Conservation (phyloP, 92 coral and sea anemone species). For the Plumapathes pennacea region DNA sequence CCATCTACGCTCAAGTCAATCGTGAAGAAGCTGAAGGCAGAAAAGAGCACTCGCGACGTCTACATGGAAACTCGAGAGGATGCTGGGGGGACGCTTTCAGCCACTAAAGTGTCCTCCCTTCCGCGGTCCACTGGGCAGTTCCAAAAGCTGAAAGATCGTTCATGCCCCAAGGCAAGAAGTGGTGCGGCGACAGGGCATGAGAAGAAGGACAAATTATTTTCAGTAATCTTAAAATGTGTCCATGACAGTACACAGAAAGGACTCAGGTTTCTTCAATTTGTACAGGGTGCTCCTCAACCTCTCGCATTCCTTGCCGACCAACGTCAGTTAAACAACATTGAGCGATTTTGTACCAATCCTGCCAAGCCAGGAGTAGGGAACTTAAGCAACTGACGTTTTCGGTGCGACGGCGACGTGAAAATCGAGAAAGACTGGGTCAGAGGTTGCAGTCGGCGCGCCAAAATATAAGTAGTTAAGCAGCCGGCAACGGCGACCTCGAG, state of each 20-base stretch:
- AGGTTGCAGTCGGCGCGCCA: too few relatives aligned
- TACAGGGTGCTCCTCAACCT: conserved; percentile 24
- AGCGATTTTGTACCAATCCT: conserved; percentile 17
- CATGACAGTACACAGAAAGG: conserved; percentile 5
- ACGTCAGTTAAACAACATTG: conserved; percentile 7
- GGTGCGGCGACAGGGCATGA: not conserved
- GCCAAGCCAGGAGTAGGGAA: too few relatives aligned
- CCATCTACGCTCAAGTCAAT: conserved; percentile 14
- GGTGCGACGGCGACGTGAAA: too few relatives aligned
- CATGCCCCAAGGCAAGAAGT: not conserved
- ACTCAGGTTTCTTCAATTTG: conserved; percentile 24
- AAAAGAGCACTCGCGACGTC: conserved; percentile 19
- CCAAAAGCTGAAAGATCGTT: conserved; percentile 25
- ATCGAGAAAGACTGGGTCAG: too few relatives aligned
- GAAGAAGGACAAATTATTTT: conserved; percentile 33
- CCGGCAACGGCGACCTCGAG: too few relatives aligned
- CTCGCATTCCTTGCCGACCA: conserved; percentile 11
- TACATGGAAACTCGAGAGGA: conserved; percentile 15
- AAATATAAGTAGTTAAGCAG: too few relatives aligned
- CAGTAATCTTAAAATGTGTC: conserved; percentile 25
- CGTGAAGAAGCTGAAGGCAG: conserved; percentile 3
- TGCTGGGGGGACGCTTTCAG: not conserved
- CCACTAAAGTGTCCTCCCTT: not conserved
- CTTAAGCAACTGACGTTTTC: too few relatives aligned
- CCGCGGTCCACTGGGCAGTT: conserved; percentile 10